Base-by-base conservation (phyloP, 2,113 vertebrate species). In the Boulengeromyrus knoepffleri region DNA sequence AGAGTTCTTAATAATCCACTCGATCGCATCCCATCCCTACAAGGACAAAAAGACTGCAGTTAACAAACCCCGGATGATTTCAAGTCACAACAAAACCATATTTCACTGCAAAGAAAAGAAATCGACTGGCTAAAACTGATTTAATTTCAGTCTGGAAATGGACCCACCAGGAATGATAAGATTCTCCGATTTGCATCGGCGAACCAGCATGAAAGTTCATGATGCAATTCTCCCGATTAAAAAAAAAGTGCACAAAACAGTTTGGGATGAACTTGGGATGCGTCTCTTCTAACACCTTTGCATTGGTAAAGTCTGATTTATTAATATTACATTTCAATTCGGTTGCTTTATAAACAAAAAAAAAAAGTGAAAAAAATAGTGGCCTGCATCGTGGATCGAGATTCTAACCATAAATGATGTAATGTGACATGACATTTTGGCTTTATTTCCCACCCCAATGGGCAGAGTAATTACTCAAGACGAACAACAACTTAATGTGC, bases 1-100 rank as follows among this genome's bases (percentile, higher is more conserved):
- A 90, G 98, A 96, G 95, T 99, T 98, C 92, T 99, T 97, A 95
- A 99, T 99, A 95, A 99, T 98, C 98, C 99, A 99, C 94, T 99
- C 99, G 94, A 99, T 99, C 92, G 99, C 99, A 94, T 99, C 98
- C 98, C 99, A 99, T 90, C 99, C 98, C 98, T 99, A 94, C 91
- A 96, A 94, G 70, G 94, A 96, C 93, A 97, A 91, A 96, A 94
- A 93, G 95, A 58, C n/a, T 27, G 9, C n/a, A 94, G 93, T 85
- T 94, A 46, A 47, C 17, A n/a, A 56, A 39, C 31, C 31, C 21
- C 9, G 0, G 46, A 74, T 1, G 45, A 49, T 9, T 42, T 74
- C 21, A 42, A n/a, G 1, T 27, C 46, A 21, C 7, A 15, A 88
- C 10, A 88, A 56, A 87, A 74, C 24, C 62, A 70, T 12, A 80